Evolutionary conservation across 2,113 vertebrate species (phyloP), one percentile per base, ranked within the genome.

Genomic region (Ahaetulla prasina): DNA sequence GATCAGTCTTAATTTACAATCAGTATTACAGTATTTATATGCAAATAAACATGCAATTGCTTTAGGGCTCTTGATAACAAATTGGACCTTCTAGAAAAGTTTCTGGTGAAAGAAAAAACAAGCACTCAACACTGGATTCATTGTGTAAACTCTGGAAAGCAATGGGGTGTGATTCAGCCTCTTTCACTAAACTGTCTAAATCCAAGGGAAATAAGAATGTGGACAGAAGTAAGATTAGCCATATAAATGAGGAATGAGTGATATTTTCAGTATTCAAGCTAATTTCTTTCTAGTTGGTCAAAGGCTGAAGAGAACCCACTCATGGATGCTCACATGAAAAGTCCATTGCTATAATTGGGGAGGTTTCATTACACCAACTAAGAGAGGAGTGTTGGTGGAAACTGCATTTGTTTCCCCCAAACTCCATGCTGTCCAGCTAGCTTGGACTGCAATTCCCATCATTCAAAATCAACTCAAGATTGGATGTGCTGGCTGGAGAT

Each of bases 61-160:
- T 85, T 49, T 89, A 85, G 52, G 47, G 27, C 87, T 92, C 89
- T 89, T 89, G 74, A 89, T 30, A 89, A 89, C 84, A 35, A 92
- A 85, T 43, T 27, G 80, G 63, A 84, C 63, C 91, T 92, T 89
- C 63, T 89, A 80, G 52, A 84, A 92, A 89, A 89, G 45, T 89
- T 86, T 89, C 54, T 86, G 45, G 53, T 63, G 22, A 23, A 50
- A 92, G 5, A 52, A 90, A 89, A 92, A 43, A 39, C 43, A 89
- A 60, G 74, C 74, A 85, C 14, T 85, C 54, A 85, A 60, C 8
- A 47, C 23, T 85, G n/a, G 25, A 43, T 39, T 89, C 85, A 57
- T 52, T 85, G 54, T 39, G 54, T 89, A 86, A 85, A 92, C 54
- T 39, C 30, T 12, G 80, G 47, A 35, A 92, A 92, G 18, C 25